Conservation (phyloP, 1,140 invertebrate species). For the Diploscapter pachys region DNA sequence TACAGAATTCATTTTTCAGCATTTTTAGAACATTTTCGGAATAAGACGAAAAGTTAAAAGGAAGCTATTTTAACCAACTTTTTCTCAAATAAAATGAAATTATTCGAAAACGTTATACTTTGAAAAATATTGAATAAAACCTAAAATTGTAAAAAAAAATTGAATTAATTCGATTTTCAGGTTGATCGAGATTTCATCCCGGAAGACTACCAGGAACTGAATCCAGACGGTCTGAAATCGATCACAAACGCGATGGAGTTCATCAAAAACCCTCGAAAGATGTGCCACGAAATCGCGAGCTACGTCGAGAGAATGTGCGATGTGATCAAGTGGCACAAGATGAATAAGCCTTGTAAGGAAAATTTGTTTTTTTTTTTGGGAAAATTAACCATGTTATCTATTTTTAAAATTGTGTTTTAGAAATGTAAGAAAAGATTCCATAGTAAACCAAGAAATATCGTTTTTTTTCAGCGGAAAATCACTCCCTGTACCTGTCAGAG, state of each 20-base stretch:
- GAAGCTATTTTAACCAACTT: neutral
- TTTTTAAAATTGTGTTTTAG: too few species aligned
- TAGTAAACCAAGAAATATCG: neutral
- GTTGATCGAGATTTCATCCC: constrained; percentile 80
- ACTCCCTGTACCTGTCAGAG: constrained; percentile 88
- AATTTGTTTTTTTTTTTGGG: too few species aligned
- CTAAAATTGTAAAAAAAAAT: too few species aligned
- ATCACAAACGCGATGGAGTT: constrained; percentile 84
- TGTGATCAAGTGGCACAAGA: constrained; percentile 52
- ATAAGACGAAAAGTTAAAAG: neutral
- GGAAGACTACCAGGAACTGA: constrained; percentile 80
- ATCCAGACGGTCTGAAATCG: constrained; percentile 79
- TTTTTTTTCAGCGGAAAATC: constrained; percentile 35
- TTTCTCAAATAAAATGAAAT: neutral
- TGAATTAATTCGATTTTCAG: constrained; percentile 62
- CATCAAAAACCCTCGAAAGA: constrained; percentile 90
- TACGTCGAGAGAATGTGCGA: constrained; percentile 56
- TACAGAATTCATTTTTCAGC: neutral
- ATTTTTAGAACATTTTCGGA: constrained; percentile 2
- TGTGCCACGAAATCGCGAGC: constrained; percentile 70
- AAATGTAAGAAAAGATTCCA: too few species aligned
- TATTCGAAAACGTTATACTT: neutral
- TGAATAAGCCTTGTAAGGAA: constrained; percentile 43
- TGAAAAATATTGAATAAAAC: neutral
- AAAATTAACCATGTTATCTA: too few species aligned